phyloP scores from a whole-genome alignment of 2,113 vertebrate species.

The Choloepus hoffmanni region DNA sequence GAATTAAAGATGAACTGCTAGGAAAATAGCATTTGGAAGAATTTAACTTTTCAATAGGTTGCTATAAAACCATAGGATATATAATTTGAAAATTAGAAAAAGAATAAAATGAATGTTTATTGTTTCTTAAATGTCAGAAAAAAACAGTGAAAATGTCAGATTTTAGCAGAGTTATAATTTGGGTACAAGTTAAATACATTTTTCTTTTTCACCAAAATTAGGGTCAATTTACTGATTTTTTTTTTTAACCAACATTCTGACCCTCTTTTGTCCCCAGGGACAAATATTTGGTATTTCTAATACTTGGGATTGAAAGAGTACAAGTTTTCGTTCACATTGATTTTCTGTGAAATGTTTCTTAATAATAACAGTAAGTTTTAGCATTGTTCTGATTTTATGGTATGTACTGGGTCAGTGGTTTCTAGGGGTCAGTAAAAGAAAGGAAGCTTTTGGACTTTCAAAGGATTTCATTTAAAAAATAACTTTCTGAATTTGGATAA shows the following conservation, averaged over 20 bases:
- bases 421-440: conserved; percentile 74
- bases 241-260: background rate
- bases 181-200: background rate
- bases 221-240: background rate
- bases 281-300: conserved; percentile 62
- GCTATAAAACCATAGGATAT: background rate
- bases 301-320: conserved; percentile 11
- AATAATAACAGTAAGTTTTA: conserved; percentile 75
- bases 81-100: conserved; percentile 12
- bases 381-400: conserved; percentile 76
- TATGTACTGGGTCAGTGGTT: conserved; percentile 78
- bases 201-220: conserved; percentile 30
- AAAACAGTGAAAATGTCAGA: conserved; percentile 24
- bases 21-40: background rate
- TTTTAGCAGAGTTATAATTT: conserved; percentile 29
- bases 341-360: conserved; percentile 70
- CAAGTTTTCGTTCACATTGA: conserved; percentile 60
- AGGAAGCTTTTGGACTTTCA: conserved; percentile 80
- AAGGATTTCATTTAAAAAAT: conserved; percentile 79
- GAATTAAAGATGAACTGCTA: background rate
- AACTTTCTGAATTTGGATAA: conserved; percentile 74
- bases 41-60: background rate
- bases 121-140: conserved; percentile 14
- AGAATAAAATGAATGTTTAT: background rate
- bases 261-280: background rate